phyloP scores from a whole-genome alignment of 2,113 vertebrate genomes.

The Typhlomys cinereus region DNA sequence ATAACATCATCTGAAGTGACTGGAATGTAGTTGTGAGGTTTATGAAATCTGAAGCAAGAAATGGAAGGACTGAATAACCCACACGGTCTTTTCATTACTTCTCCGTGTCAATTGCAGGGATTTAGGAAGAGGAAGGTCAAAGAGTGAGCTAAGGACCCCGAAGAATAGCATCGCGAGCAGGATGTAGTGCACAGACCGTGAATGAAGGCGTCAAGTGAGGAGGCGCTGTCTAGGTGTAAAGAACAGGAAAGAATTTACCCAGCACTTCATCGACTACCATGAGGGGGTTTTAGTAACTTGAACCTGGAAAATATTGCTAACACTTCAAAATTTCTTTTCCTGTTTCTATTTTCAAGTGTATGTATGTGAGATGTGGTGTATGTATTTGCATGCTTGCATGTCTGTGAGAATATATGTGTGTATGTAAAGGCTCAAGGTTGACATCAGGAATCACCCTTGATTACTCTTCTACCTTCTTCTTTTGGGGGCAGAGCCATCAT shows the following conservation, averaged over 20 bases:
- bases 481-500: too few relatives aligned
- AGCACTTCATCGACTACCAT: background rate
- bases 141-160: background rate
- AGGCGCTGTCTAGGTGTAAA: background rate
- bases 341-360: too few relatives aligned
- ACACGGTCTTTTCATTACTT: background rate
- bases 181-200: background rate
- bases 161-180: background rate
- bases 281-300: slow-evolving; percentile 29
- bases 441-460: too few relatives aligned
- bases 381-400: too few relatives aligned
- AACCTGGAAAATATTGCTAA: background rate
- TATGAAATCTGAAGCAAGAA: slow-evolving; percentile 34
- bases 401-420: too few relatives aligned
- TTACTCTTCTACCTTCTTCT: too few relatives aligned
- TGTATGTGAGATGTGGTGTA: too few relatives aligned
- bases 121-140: background rate
- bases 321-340: background rate
- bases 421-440: too few relatives aligned
- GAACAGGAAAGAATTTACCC: background rate
- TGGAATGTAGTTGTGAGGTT: slow-evolving; percentile 11
- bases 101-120: background rate
- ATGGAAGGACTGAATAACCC: background rate
- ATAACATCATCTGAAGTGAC: slow-evolving; percentile 2
- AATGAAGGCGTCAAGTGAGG: background rate